phyloP scores from a whole-genome alignment of 2,888 invertebrate genomes.

The Lepidochitona cinerea region DNA sequence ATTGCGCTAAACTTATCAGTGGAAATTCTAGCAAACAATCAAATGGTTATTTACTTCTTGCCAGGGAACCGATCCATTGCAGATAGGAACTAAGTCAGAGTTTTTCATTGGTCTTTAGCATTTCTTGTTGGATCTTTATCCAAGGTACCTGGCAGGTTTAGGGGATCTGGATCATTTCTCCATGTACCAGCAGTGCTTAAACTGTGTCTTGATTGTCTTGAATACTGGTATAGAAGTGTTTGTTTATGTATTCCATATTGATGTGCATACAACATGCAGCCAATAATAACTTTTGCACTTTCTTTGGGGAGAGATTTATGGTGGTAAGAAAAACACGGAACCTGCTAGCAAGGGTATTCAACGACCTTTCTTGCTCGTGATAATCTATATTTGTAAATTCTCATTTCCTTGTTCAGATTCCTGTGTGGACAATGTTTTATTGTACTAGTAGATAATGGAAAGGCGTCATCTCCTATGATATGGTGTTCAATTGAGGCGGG shows the following conservation, averaged over 20 bases:
- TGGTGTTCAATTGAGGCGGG: too few species aligned
- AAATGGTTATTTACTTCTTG: too few species aligned
- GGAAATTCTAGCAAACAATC: too few species aligned
- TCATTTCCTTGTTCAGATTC: neutral
- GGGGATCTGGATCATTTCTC: neutral
- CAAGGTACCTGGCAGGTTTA: too few species aligned
- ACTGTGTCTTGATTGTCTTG: neutral
- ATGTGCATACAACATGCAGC: neutral
- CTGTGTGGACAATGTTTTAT: neutral
- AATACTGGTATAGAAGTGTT: neutral
- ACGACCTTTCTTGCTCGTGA: neutral
- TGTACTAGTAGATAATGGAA: neutral
- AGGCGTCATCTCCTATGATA: neutral
- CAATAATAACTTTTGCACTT: neutral
- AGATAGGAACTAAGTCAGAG: too few species aligned
- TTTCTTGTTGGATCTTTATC: neutral
- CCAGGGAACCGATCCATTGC: too few species aligned
- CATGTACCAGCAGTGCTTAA: neutral
- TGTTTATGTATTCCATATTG: neutral
- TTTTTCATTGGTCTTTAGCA: neutral
- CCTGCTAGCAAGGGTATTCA: neutral
- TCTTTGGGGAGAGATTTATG: too few species aligned
- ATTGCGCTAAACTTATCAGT: too few species aligned
- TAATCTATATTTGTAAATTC: neutral
- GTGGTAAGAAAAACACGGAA: neutral